Evolutionary conservation across 2,797 vertebrate species (phyloP), one percentile per base, ranked within the genome.

Genomic region (Propithecus perrieri): DNA sequence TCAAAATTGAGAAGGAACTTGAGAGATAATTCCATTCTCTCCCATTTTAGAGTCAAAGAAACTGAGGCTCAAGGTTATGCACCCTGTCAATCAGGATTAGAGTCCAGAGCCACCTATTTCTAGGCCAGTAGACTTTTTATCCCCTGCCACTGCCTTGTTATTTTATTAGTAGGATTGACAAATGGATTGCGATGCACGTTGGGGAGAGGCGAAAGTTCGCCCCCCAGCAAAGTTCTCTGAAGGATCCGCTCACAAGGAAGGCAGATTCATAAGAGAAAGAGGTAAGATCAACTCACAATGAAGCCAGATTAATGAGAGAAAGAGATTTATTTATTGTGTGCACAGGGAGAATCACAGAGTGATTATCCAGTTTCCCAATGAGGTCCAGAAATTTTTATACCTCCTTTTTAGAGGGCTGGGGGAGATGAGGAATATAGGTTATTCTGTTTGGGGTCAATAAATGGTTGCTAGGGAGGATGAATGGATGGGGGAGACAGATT

Each of bases 1-100:
- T 76, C 14, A 69, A 65, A 89, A 76, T 0, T 74, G 63, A 84
- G 74, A 87, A 96, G 79, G 59, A 89, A 92, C 35, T 38, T 96
- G 67, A 88, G 85, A 85, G 65, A 41, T 17, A 28, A 46, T 85
- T 96, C 28, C 4, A 6, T 94, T 86, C 85, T 7, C 14, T 94
- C 20, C 11, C 28, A 43, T 72, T 83, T 83, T 48, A 35, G 5
- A 46, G 53, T 85, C 28, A 38, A 79, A 86, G 28, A 81, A 75
- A 50, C 14, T n/a, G 55, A 83, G 38, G 24, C 5, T 96, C 35
- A 53, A 50, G 2, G 7, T 85, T 65, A 57, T 14, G 61, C 0
- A 11, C 6, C 7, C 26, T 24, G 15, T 38, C 85, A 24, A 59
- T 74, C 26, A 67, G 67, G 12, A 55, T 86, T 78, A 67, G 85